phyloP scores from a whole-genome alignment of 2,888 invertebrate genomes.

The Lycia hirtaria region DNA sequence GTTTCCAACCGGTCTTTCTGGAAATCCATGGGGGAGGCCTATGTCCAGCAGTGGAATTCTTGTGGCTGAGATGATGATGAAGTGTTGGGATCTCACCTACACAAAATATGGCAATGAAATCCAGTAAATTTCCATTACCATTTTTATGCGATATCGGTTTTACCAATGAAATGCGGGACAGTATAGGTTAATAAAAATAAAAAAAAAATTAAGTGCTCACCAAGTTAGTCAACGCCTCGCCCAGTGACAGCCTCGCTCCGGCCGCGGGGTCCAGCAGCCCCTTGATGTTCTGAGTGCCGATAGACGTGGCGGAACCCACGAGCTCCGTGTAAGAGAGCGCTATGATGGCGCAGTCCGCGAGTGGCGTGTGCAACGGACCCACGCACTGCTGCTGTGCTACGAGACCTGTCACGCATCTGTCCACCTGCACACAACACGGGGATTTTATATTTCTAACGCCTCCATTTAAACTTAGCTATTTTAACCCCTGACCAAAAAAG shows the following conservation, averaged over 20 bases:
- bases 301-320: constrained; percentile 96
- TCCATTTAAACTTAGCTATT: no score
- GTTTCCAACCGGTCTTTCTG: no score
- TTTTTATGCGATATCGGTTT: no score
- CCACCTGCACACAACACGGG: constrained; percentile 78
- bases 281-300: constrained; percentile 99
- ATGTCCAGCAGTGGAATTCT: no score
- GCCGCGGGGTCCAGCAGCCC: constrained; percentile 92
- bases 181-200: no score
- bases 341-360: constrained; percentile 96
- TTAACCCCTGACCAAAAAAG: no score
- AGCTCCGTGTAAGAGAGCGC: constrained; percentile 93
- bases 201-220: constrained; percentile 80
- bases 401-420: constrained; percentile 97
- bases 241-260: constrained; percentile 97
- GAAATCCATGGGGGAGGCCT: no score
- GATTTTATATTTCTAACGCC: neutral
- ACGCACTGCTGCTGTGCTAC: constrained; percentile 99
- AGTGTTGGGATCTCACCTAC: no score
- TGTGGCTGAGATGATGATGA: no score
- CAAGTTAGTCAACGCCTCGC: constrained; percentile 97
- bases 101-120: no score
- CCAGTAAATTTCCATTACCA: no score
- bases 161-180: no score
- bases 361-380: constrained; percentile 97